Evolutionary conservation across 2,113 vertebrate species (phyloP).

Genomic region (Pomatorhinus ruficollis): DNA sequence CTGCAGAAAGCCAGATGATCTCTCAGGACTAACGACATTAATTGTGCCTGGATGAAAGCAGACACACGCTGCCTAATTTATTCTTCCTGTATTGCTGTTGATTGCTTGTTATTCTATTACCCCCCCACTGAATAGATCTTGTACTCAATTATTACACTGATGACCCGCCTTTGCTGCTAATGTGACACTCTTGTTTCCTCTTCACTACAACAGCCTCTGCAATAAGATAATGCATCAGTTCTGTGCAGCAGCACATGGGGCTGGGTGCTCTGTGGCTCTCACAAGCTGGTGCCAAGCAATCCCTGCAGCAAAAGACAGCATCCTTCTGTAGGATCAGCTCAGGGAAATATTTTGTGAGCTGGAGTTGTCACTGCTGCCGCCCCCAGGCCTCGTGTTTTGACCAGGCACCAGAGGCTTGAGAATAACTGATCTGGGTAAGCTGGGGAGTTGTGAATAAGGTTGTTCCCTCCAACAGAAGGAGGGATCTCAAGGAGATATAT

Average conservation of each 20-base stretch:
- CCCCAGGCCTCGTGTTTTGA: not conserved
- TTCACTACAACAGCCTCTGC: not conserved
- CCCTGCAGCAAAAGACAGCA: not conserved
- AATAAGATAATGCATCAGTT: not conserved
- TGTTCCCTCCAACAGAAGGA: not conserved
- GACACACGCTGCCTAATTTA: not conserved
- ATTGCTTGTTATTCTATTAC: conserved; percentile 60
- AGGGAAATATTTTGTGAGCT: not conserved
- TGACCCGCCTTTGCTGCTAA: conserved; percentile 18
- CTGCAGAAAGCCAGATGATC: not conserved
- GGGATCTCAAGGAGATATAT: not conserved
- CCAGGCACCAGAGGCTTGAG: not conserved
- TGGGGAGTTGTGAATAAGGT: not conserved
- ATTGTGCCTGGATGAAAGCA: conserved; percentile 51
- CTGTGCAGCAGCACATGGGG: not conserved
- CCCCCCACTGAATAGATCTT: conserved; percentile 20
- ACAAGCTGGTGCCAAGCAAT: fast-evolving
- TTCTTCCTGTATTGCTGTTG: conserved; percentile 14
- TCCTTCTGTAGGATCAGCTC: fast-evolving
- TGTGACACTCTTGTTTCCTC: conserved; percentile 7
- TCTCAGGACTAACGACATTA: conserved; percentile 30
- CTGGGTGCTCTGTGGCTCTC: not conserved
- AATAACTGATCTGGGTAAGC: not conserved
- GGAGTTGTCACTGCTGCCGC: not conserved
- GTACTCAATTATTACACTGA: conserved; percentile 48